phyloP scores from a whole-genome alignment of 1,140 invertebrate genomes.

The Octopus sinensis region DNA sequence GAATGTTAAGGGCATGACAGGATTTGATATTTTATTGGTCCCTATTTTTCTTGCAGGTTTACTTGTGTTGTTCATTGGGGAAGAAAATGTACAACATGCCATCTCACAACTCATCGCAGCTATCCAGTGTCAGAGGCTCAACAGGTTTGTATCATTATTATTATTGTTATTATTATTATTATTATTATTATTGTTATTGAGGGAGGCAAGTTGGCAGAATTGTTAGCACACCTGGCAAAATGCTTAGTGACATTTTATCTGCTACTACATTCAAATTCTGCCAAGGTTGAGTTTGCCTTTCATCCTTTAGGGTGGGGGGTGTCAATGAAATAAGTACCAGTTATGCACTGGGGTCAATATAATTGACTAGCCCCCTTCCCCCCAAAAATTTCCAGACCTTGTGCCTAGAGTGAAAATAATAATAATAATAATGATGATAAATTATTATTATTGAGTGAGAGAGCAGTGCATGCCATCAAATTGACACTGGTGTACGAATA shows the following conservation, averaged over 20 bases:
- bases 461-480: no score
- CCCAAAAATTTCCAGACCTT: no score
- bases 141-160: constrained; percentile 23
- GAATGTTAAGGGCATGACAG: no score
- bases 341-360: no score
- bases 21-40: background rate
- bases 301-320: no score
- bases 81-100: constrained; percentile 27
- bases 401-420: no score
- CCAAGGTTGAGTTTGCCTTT: background rate
- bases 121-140: constrained; percentile 31
- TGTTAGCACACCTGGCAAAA: background rate
- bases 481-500: no score
- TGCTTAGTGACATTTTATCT: background rate
- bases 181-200: background rate
- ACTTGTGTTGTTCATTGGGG: constrained; percentile 13
- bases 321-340: background rate
- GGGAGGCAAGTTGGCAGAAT: background rate
- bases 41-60: background rate
- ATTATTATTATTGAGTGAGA: no score
- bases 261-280: background rate
- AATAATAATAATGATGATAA: no score
- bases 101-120: constrained; percentile 32
- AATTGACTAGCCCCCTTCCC: no score
- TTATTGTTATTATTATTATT: background rate